Evolutionary conservation across 2,113 vertebrate species (phyloP).

Genomic region (Myotis davidii): DNA sequence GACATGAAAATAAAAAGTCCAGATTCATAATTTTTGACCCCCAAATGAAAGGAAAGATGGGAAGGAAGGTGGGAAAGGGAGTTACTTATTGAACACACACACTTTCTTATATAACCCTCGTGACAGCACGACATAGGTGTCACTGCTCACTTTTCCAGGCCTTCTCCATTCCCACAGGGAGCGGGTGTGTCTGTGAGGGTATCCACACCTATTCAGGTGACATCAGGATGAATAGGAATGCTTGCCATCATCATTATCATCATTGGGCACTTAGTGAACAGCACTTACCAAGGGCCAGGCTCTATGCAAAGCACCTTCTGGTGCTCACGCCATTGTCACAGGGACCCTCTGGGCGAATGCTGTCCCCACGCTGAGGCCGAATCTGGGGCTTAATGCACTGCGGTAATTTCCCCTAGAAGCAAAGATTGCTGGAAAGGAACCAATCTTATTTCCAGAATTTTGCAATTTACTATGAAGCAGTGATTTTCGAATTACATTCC

Average conservation of each 20-base stretch:
- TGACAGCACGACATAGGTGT: background rate
- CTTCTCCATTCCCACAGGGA: background rate
- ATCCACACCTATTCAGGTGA: background rate
- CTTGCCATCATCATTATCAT: background rate
- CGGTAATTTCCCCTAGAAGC: conserved; percentile 16
- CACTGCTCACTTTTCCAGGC: background rate
- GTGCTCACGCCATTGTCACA: no score
- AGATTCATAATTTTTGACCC: background rate
- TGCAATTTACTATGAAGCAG: conserved; percentile 43
- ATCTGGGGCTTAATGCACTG: background rate
- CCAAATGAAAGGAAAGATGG: background rate
- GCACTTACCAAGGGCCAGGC: no score
- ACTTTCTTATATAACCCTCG: background rate
- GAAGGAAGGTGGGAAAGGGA: background rate
- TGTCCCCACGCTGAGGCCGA: background rate
- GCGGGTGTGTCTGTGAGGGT: no score
- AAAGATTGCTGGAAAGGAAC: conserved; percentile 27
- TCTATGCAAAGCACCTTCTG: background rate
- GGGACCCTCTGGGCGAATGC: background rate
- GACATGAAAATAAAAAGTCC: background rate
- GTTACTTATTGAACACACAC: background rate
- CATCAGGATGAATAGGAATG: background rate
- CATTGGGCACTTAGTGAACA: background rate
- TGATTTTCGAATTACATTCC: conserved; percentile 55
- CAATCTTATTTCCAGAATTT: conserved; percentile 49